phyloP scores from a whole-genome alignment of 2,113 vertebrate genomes.

The Zosterops japonicus region DNA sequence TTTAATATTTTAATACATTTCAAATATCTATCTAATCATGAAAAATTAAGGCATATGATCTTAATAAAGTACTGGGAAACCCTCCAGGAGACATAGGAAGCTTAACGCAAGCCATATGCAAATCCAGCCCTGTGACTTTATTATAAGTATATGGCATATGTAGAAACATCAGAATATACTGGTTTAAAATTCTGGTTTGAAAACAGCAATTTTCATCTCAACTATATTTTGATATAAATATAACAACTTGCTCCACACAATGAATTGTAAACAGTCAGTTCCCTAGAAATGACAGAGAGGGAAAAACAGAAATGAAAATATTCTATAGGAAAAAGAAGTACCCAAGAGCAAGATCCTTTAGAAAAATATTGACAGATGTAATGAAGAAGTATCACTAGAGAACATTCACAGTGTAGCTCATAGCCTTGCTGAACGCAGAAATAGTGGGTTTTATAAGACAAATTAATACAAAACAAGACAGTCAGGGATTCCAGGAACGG shows the following conservation, averaged over 20 bases:
- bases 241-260: background rate
- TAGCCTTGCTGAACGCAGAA: background rate
- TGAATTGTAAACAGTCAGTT: background rate
- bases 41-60: background rate
- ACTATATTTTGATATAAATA: background rate
- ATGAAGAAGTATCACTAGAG: background rate
- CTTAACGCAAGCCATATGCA: background rate
- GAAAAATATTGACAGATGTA: constrained; percentile 14
- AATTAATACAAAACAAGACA: background rate
- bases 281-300: background rate
- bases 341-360: background rate
- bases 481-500: background rate
- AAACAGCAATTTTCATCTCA: background rate
- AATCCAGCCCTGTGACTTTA: background rate
- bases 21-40: background rate
- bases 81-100: background rate
- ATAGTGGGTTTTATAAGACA: background rate
- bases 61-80: background rate
- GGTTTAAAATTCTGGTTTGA: background rate
- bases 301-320: background rate
- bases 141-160: background rate
- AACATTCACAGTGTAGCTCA: background rate
- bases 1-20: background rate
- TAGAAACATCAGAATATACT: background rate
- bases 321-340: background rate